Base-by-base conservation (phyloP, 2,113 vertebrate species). In the Probosciger aterrimus region DNA sequence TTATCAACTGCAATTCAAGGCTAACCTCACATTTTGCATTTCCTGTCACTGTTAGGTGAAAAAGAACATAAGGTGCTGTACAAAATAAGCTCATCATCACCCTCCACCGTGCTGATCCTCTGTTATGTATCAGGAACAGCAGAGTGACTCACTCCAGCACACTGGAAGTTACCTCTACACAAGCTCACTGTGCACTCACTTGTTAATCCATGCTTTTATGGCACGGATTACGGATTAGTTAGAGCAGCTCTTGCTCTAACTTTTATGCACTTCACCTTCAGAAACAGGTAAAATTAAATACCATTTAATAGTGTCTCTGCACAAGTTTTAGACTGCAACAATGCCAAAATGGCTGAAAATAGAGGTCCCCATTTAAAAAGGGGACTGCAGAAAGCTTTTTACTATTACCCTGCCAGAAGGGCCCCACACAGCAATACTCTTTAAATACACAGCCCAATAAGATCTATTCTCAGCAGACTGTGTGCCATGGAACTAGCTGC, bases 171-270 rank as follows among this genome's bases (percentile, higher is more conserved):
- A 55, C 27, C 74, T 52, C 57, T 46, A 8, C 4, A 1, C 35
- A 4, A 33, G 49, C 55, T 76, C 55, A 9, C 4, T 10, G 60
- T 78, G 65, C 65, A 4, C 73, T 52, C 37, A 18, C 8, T 22
- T 30, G 33, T 18, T 39, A 9, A 19, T 24, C 69, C 20, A 1
- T 5, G 2, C 35, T 16, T 3, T 13, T n/a, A 31, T 0, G 0
- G n/a, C 53, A 62, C 8, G 9, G 33, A 59, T 59, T 35, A 35
- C 2, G 3, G 57, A 59, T 59, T 24, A 59, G 57, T 59, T 59
- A 35, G 57, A 59, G 57, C 57, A 35, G 33, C 82, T 73, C 84
- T 73, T 35, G 2, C 55, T 73, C 39, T 62, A 23, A 24, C 20
- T n/a, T 50, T 24, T 19, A n/a, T 9, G 28, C 46, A 18, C 50